Percentiles rank a stretch among this genome's conserved stretches.
Evolutionary conservation across 2,797 vertebrate genomes (phyloP).

Genomic region (Paratrypauchen microcephalus): DNA sequence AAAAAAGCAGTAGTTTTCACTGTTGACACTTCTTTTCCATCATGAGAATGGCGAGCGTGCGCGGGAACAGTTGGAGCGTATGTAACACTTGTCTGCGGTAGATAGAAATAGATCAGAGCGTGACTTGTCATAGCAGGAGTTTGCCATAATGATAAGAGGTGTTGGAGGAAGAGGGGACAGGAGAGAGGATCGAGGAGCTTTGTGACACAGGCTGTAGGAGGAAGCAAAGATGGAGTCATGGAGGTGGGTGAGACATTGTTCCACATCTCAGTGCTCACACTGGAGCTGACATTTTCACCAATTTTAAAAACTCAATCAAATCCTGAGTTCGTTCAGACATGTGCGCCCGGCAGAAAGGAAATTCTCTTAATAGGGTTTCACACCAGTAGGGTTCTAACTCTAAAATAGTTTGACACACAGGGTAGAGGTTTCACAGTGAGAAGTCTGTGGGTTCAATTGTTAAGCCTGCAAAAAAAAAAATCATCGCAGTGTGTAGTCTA

Average conservation of each 20-base stretch:
- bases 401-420: neutral
- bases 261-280: constrained; percentile 4
- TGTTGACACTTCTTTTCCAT: constrained; percentile 17
- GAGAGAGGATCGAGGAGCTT: constrained; percentile 29
- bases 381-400: neutral
- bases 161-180: constrained; percentile 49
- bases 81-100: constrained; percentile 51
- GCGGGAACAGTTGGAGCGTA: constrained; percentile 40
- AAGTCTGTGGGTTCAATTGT: neutral
- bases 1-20: neutral
- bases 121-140: constrained; percentile 61
- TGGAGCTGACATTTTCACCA: constrained; percentile 3
- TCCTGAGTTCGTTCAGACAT: neutral
- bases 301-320: constrained; percentile 12
- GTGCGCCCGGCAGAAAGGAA: neutral
- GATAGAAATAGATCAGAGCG: constrained; percentile 67
- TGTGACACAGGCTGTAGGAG: constrained; percentile 37
- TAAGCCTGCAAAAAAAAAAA: neutral
- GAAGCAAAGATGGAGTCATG: constrained; percentile 24
- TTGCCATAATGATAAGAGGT: constrained; percentile 64
- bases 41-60: neutral
- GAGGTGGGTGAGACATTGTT: constrained; percentile 18
- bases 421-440: neutral
- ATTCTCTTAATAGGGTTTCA: constrained; percentile 2
- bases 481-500: neutral